Evolutionary conservation across 2,797 vertebrate species (phyloP).

Genomic region (Chelmon rostratus): DNA sequence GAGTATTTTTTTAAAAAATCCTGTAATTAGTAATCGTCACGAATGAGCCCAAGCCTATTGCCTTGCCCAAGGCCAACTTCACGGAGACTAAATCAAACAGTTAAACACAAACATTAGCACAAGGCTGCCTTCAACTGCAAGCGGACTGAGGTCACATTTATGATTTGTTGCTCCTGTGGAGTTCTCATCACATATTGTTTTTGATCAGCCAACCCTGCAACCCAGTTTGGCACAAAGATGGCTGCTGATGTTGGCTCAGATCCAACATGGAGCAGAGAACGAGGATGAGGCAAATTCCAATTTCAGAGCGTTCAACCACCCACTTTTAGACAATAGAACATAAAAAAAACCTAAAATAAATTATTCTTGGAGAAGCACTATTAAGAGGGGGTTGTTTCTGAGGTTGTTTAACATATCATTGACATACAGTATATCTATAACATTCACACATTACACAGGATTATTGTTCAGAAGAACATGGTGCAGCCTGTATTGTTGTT

Average conservation of each 20-base stretch:
- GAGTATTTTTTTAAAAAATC: constrained; percentile 20
- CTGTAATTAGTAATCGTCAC: constrained; percentile 55
- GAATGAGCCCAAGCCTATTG: constrained; percentile 66
- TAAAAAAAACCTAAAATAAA: constrained; percentile 51
- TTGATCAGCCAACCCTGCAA: constrained; percentile 84
- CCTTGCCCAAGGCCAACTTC: constrained; percentile 63
- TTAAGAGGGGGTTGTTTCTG: constrained; percentile 50
- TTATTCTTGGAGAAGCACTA: constrained; percentile 49
- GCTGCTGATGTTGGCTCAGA: constrained; percentile 80
- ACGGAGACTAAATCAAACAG: constrained; percentile 75
- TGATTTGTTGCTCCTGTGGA: constrained; percentile 78
- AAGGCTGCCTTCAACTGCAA: constrained; percentile 76
- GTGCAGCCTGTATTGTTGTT: constrained; percentile 54
- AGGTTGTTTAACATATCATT: constrained; percentile 48
- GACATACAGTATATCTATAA: constrained; percentile 51
- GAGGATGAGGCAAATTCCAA: constrained; percentile 76
- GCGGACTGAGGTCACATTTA: constrained; percentile 84
- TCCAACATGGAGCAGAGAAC: constrained; percentile 77
- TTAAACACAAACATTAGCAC: constrained; percentile 81
- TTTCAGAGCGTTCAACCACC: constrained; percentile 68
- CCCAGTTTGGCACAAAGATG: constrained; percentile 85
- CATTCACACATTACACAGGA: constrained; percentile 63
- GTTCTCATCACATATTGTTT: constrained; percentile 83
- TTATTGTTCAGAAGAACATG: constrained; percentile 59
- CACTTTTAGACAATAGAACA: constrained; percentile 70